Evolutionary conservation across 2,113 vertebrate genomes (phyloP).

Genomic region (Sebastes fasciatus): DNA sequence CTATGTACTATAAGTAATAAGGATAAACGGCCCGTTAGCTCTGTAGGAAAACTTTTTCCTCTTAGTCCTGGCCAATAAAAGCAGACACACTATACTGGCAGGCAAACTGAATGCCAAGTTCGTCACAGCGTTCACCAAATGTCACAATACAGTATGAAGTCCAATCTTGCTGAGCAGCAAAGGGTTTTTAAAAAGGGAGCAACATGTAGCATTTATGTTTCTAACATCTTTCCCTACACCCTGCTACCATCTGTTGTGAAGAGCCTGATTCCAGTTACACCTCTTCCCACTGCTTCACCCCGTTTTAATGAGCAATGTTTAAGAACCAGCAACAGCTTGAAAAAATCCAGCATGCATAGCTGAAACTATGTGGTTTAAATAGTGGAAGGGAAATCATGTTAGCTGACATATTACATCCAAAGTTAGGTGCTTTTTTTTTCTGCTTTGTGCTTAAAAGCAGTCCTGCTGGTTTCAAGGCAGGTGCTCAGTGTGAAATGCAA

Average conservation of each 20-base stretch:
- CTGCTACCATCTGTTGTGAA: conserved; percentile 10
- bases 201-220: background rate
- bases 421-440: background rate
- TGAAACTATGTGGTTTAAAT: background rate
- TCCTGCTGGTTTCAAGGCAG: background rate
- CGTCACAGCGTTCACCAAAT: background rate
- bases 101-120: background rate
- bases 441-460: background rate
- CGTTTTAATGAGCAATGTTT: conserved; percentile 17
- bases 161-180: background rate
- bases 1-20: background rate
- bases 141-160: background rate
- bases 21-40: too few species aligned
- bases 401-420: too few species aligned
- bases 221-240: background rate
- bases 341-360: background rate
- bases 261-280: background rate
- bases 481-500: background rate
- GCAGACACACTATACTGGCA: background rate
- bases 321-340: background rate
- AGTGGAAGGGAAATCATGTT: background rate
- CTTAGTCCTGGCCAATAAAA: too few species aligned
- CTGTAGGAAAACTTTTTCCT: background rate
- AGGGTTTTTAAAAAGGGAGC: background rate
- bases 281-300: conserved; percentile 1